Conservation (phyloP, 1,140 invertebrate species). For the Temnothorax longispinosus region DNA sequence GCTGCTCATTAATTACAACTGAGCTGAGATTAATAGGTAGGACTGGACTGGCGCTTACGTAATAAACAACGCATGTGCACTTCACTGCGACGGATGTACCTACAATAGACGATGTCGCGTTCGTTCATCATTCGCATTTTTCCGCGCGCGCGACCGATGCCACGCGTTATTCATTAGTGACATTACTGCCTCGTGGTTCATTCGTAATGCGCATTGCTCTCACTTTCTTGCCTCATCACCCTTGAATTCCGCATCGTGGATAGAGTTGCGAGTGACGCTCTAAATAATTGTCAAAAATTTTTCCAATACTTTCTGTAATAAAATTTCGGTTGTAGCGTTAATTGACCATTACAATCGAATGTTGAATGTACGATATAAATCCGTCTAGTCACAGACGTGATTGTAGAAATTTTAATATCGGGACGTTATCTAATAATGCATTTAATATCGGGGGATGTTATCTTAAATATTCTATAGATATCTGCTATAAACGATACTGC, state of each 20-base stretch:
- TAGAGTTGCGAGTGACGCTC: background rate
- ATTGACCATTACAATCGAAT: background rate
- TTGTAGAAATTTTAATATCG: background rate
- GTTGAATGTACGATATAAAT: background rate
- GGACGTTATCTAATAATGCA: background rate
- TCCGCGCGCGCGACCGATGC: background rate
- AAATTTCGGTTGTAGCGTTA: background rate
- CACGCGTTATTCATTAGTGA: slow-evolving; percentile 38
- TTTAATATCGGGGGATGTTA: too few species aligned
- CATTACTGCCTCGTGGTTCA: slow-evolving; percentile 23
- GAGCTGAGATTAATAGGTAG: slow-evolving; percentile 77
- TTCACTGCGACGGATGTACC: slow-evolving; percentile 51
- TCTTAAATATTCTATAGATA: background rate
- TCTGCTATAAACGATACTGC: background rate
- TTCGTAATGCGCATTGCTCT: slow-evolving; percentile 27
- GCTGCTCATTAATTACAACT: slow-evolving; percentile 75
- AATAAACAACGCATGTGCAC: slow-evolving; percentile 53
- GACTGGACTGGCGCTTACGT: slow-evolving; percentile 69
- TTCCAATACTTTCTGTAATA: background rate
- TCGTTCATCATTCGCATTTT: slow-evolving; percentile 25
- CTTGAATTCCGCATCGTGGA: slow-evolving; percentile 2
- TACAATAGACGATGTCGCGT: slow-evolving; percentile 16
- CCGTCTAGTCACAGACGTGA: too few species aligned
- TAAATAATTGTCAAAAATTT: background rate
- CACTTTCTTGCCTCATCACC: slow-evolving; percentile 34